Conservation (phyloP, 2,113 vertebrate species). For the Cyprinodon variegatus region DNA sequence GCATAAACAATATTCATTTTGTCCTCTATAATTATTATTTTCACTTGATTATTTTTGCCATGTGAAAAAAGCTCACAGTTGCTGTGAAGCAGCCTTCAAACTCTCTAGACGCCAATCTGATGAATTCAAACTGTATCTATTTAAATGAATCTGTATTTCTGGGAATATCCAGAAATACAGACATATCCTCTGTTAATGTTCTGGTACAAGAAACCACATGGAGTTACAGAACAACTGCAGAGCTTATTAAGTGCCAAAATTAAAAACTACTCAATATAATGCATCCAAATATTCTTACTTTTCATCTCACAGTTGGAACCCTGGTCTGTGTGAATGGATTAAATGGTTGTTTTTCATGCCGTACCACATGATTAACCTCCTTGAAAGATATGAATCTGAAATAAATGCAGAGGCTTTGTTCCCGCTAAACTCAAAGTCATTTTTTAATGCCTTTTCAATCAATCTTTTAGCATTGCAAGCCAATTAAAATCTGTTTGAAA, state of each 20-base stretch:
- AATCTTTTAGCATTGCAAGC: not conserved
- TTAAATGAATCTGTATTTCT: not conserved
- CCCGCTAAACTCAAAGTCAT: not conserved
- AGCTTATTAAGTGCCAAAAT: not conserved
- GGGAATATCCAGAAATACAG: not conserved
- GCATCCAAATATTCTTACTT: not conserved
- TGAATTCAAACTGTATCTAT: not conserved
- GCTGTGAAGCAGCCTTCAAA: not conserved
- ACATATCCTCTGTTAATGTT: too few relatives aligned
- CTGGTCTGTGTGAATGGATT: not conserved
- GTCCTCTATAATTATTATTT: too few relatives aligned
- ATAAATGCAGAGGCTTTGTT: not conserved
- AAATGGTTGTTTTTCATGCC: not conserved
- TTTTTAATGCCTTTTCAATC: not conserved
- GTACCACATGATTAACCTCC: not conserved
- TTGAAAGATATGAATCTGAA: not conserved
- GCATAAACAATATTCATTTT: too few relatives aligned
- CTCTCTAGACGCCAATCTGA: not conserved
- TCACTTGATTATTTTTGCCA: too few relatives aligned
- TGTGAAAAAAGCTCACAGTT: too few relatives aligned
- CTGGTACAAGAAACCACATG: too few relatives aligned
- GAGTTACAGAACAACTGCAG: too few relatives aligned
- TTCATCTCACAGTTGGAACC: not conserved
- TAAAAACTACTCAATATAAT: not conserved
- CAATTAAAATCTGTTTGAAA: not conserved